Evolutionary conservation across 2,113 vertebrate species (phyloP).

Genomic region (Mugil cephalus): DNA sequence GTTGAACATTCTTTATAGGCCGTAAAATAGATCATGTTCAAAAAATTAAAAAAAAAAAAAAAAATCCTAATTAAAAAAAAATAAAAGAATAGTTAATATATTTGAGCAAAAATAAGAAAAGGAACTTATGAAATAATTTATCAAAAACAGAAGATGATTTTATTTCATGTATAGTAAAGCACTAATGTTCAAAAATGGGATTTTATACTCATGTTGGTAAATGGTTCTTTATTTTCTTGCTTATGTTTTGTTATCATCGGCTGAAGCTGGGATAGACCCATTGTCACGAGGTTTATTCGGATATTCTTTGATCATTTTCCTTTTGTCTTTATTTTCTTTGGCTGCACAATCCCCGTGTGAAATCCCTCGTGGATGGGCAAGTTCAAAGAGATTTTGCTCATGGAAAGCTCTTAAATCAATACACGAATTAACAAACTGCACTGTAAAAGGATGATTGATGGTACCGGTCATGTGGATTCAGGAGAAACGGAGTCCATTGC

Average conservation of each 20-base stretch:
- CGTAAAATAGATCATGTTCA: slow-evolving; percentile 78
- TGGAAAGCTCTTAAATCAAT: slow-evolving; percentile 69
- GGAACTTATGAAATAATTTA: slow-evolving; percentile 83
- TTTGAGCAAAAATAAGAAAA: slow-evolving; percentile 83
- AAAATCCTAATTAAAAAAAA: slow-evolving; percentile 61
- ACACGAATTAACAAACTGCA: slow-evolving; percentile 70
- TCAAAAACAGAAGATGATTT: slow-evolving; percentile 79
- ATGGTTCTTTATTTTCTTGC: slow-evolving; percentile 60
- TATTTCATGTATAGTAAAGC: slow-evolving; percentile 83
- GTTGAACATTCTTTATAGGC: slow-evolving; percentile 83
- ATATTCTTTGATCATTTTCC: slow-evolving; percentile 68
- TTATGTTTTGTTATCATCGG: slow-evolving; percentile 62
- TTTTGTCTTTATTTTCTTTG: slow-evolving; percentile 28
- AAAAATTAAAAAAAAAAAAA: slow-evolving; percentile 62
- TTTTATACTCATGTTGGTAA: slow-evolving; percentile 81
- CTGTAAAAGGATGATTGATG: slow-evolving; percentile 69
- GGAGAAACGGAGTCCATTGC: slow-evolving; percentile 58
- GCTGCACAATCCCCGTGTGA: slow-evolving; percentile 64
- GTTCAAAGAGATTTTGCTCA: slow-evolving; percentile 69
- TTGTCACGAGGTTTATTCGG: slow-evolving; percentile 72
- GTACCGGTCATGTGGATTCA: slow-evolving; percentile 63
- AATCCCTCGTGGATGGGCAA: slow-evolving; percentile 43
- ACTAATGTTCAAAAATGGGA: slow-evolving; percentile 75
- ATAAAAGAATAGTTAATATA: slow-evolving; percentile 81
- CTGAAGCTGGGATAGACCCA: slow-evolving; percentile 78